Conservation (phyloP, 2,888 invertebrate genomes). For the Hedychridium roseum region DNA sequence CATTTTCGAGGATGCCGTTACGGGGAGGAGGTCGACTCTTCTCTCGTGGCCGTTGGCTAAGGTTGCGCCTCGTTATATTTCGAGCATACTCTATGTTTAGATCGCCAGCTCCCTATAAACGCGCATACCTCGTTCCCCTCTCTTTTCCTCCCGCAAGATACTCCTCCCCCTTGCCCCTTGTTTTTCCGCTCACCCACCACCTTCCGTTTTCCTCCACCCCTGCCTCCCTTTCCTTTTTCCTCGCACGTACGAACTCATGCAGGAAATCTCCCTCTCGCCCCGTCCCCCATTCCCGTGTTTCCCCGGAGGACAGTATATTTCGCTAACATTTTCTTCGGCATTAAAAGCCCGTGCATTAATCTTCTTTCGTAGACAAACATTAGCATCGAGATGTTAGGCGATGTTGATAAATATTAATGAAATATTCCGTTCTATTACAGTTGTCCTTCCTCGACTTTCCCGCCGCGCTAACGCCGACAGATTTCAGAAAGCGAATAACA, state of each 20-base stretch:
- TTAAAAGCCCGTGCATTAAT: too few species aligned
- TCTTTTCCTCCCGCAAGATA: not conserved
- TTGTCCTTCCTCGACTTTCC: too few species aligned
- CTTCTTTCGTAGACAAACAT: too few species aligned
- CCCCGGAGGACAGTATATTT: too few species aligned
- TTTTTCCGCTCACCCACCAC: not conserved
- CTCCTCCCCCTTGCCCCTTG: too few species aligned
- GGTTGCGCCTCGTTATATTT: constrained; percentile 59
- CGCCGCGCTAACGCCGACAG: too few species aligned
- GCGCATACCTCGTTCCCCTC: constrained; percentile 7
- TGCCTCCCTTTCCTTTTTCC: not conserved
- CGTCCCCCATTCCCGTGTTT: not conserved
- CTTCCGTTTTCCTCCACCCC: not conserved
- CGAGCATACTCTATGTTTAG: constrained; percentile 60
- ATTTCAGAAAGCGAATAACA: too few species aligned
- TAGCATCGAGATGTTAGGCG: too few species aligned
- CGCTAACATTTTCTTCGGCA: too few species aligned
- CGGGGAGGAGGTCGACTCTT: too few species aligned
- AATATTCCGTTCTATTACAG: too few species aligned
- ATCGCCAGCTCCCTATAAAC: constrained; percentile 31
- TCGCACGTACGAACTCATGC: not conserved
- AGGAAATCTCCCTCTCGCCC: not conserved
- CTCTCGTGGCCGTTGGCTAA: constrained; percentile 39
- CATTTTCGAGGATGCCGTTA: constrained; percentile 26
- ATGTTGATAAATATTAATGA: too few species aligned